Conservation (phyloP, 2,797 vertebrate genomes). For the Sphenodon punctatus region DNA sequence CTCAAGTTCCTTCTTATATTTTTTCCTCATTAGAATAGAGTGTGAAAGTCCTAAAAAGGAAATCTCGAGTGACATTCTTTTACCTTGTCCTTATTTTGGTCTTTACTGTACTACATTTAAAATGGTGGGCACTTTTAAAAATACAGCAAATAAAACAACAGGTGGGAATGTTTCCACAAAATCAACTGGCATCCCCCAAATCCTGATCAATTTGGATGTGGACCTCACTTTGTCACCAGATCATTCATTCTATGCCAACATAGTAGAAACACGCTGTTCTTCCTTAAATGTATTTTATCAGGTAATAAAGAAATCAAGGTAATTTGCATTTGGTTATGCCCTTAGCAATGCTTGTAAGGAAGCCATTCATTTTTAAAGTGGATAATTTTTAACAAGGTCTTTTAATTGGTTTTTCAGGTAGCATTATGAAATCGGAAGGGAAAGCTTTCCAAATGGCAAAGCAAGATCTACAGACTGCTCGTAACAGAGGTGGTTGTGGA, state of each 20-base stretch:
- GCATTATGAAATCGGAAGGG: background rate
- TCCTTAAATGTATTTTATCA: slow-evolving; percentile 12
- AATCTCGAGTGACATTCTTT: background rate
- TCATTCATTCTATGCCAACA: no score
- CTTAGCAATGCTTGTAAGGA: background rate
- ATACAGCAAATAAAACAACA: background rate
- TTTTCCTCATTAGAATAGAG: no score
- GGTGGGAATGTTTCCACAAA: background rate
- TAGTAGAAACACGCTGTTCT: background rate
- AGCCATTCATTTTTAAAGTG: background rate
- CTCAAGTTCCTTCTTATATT: background rate
- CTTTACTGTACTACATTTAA: background rate
- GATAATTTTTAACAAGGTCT: accelerated
- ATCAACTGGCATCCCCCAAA: background rate
- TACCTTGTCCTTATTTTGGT: background rate
- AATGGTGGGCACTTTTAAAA: background rate
- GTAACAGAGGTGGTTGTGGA: background rate
- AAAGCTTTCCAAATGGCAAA: background rate
- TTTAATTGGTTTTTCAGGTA: background rate
- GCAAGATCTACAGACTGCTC: background rate
- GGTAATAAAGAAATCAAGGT: background rate
- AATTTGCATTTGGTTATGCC: background rate
- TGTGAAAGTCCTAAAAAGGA: no score
- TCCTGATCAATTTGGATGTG: background rate
- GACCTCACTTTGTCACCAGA: no score